phyloP scores from a whole-genome alignment of 1,140 invertebrate species.

The Cylas formicarius region DNA sequence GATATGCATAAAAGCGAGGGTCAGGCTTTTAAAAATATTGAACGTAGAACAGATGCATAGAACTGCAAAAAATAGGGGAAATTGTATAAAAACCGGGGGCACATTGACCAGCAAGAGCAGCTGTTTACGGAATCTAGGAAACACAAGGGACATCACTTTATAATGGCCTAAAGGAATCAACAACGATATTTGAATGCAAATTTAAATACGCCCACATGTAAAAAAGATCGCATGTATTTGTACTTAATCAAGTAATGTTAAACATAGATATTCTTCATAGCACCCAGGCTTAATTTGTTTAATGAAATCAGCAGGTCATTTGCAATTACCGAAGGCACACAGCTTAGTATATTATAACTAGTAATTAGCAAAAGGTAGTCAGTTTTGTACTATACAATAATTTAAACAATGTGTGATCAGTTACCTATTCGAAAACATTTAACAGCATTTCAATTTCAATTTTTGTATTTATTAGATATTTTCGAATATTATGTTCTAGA shows the following conservation, averaged over 20 bases:
- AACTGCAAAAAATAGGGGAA: constrained; percentile 29
- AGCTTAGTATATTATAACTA: constrained; percentile 42
- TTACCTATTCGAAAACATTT: constrained; percentile 2
- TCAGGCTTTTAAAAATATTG: too few relatives aligned
- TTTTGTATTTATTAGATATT: too few relatives aligned
- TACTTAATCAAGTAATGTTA: constrained; percentile 30
- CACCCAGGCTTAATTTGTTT: constrained; percentile 38
- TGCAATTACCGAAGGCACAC: constrained; percentile 44
- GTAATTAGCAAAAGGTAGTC: constrained; percentile 43
- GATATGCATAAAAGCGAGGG: too few relatives aligned
- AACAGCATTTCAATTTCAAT: too few relatives aligned
- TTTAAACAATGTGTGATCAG: constrained; percentile 34
- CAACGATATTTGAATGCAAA: constrained; percentile 27
- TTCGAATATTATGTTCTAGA: too few relatives aligned
- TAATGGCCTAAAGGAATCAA: constrained; percentile 31
- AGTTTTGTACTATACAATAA: constrained; percentile 42
- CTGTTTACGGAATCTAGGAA: constrained; percentile 37
- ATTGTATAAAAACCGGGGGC: constrained; percentile 23
- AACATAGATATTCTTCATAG: constrained; percentile 38
- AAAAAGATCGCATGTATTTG: too few relatives aligned
- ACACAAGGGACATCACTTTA: constrained; percentile 25
- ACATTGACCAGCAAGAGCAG: constrained; percentile 23
- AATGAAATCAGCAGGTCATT: constrained; percentile 41
- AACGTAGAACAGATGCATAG: constrained; percentile 37
- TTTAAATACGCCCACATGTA: constrained; percentile 14